Evolutionary conservation across 1,140 invertebrate genomes (phyloP).

Genomic region (Harpegnathos saltator): DNA sequence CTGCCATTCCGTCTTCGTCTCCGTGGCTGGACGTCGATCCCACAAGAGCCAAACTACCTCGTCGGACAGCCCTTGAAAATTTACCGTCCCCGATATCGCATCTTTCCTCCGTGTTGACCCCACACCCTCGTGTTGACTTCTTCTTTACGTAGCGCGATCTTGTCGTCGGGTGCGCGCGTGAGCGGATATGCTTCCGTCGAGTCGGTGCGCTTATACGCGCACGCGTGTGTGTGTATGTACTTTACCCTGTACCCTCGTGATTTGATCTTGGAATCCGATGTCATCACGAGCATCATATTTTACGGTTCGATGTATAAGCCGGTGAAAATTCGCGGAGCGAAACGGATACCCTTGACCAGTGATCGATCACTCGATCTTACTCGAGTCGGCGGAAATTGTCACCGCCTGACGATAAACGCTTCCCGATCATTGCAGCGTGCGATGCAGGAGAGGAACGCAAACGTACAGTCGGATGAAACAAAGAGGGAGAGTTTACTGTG

Average conservation of each 20-base stretch:
- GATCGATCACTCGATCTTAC: no score
- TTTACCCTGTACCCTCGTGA: not conserved
- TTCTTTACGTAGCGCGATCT: not conserved
- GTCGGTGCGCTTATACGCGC: not conserved
- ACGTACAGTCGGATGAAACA: not conserved
- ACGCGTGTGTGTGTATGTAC: not conserved
- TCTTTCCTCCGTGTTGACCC: not conserved
- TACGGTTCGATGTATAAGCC: not conserved
- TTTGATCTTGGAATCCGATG: not conserved
- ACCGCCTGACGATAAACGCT: not conserved
- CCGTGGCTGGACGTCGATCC: conserved; percentile 12
- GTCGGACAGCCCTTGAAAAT: conserved; percentile 35
- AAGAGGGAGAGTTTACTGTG: not conserved
- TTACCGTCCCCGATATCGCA: conserved; percentile 10
- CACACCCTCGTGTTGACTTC: not conserved
- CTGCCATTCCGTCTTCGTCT: conserved; percentile 74
- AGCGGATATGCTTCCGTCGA: not conserved
- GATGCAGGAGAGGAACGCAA: not conserved
- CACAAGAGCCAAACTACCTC: conserved; percentile 7
- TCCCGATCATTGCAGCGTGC: not conserved
- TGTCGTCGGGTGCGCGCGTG: not conserved
- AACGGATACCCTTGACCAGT: no score
- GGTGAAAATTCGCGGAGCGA: not conserved
- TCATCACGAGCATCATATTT: not conserved
- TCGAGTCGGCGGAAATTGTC: not conserved